These are phyloP conservation scores for Montipora efflorescens DNA, from an alignment of 64 coral and sea anemone genomes.

Conservation along the genomic window DNA sequence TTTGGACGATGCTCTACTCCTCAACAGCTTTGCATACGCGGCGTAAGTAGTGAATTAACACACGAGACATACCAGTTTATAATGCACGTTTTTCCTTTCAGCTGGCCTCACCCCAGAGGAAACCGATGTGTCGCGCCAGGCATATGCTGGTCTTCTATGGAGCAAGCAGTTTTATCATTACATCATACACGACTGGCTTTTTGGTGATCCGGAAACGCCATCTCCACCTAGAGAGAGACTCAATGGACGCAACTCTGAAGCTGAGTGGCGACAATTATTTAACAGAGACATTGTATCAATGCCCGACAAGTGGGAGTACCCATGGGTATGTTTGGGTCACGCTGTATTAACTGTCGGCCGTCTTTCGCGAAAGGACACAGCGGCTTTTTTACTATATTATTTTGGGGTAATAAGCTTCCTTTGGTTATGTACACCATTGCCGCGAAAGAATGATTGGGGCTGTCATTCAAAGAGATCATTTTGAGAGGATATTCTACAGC, in stretches of 20 bases:
- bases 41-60: not conserved
- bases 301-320: constrained; percentile 99
- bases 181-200: constrained; percentile 86
- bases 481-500: too few species aligned
- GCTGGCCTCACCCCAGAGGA: constrained; percentile 57
- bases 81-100: not conserved
- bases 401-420: too few species aligned
- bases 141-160: constrained; percentile 93
- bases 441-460: too few species aligned
- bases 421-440: too few species aligned
- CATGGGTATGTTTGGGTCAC: constrained; percentile 71
- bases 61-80: not conserved
- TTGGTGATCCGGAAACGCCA: constrained; percentile 77
- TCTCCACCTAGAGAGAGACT: constrained; percentile 55
- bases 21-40: not conserved
- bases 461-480: too few species aligned
- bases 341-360: too few species aligned
- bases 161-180: constrained; percentile 99
- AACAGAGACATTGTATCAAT: constrained; percentile 91
- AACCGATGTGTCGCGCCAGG: constrained; percentile 78
- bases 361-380: not conserved
- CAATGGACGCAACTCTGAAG: constrained; percentile 74
- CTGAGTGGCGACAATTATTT: constrained; percentile 84
- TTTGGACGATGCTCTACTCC: not conserved
- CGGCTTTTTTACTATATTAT: too few species aligned